Conservation (phyloP, 1,140 invertebrate species). For the Caerostris darwini region DNA sequence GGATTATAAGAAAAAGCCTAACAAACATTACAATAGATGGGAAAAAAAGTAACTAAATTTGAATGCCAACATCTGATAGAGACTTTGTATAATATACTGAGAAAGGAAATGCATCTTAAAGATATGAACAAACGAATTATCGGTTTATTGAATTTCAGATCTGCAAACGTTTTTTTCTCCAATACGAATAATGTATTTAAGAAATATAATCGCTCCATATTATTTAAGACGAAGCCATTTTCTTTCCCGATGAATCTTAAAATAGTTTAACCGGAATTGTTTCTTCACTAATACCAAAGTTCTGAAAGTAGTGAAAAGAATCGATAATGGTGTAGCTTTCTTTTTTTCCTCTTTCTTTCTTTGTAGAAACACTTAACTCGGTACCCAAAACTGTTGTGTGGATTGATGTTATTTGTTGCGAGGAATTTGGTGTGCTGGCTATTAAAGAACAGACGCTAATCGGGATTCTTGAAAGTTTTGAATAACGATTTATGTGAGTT, state of each 20-base stretch:
- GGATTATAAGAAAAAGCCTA: too few relatives aligned
- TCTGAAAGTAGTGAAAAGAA: background rate
- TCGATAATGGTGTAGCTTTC: background rate
- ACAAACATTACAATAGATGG: too few relatives aligned
- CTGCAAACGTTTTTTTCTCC: background rate
- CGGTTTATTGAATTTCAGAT: slow-evolving; percentile 19
- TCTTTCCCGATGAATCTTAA: background rate
- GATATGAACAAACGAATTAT: slow-evolving; percentile 34
- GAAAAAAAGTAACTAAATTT: too few relatives aligned
- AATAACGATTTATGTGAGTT: background rate
- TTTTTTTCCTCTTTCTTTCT: background rate
- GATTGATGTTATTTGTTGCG: background rate
- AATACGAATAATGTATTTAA: background rate
- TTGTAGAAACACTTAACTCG: background rate
- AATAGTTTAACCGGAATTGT: background rate
- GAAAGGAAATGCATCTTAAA: background rate
- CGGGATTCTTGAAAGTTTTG: background rate
- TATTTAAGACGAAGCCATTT: slow-evolving; percentile 6
- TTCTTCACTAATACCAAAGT: background rate
- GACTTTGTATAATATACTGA: background rate
- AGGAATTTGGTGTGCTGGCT: background rate
- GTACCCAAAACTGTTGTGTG: background rate
- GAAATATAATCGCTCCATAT: background rate
- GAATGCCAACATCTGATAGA: too few relatives aligned
- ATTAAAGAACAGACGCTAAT: background rate